Evolutionary conservation across 2,797 vertebrate genomes (phyloP).

Genomic region (Heteromormyrus szaboi): DNA sequence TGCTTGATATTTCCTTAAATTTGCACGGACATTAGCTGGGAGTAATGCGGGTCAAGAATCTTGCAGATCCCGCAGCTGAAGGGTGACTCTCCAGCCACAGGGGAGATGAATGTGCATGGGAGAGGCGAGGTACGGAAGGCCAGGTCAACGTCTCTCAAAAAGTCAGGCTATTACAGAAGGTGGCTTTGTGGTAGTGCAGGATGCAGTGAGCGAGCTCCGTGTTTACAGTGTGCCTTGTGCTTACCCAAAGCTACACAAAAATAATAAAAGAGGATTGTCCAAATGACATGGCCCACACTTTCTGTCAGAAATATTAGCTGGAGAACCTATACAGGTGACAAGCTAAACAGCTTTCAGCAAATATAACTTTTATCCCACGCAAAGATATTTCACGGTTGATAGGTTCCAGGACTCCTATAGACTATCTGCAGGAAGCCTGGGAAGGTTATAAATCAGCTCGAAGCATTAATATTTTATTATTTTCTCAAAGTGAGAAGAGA

Average conservation of each 20-base stretch:
- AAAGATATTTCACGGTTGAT: background rate
- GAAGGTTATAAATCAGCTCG: background rate
- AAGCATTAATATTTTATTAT: conserved; percentile 1
- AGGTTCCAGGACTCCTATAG: conserved; percentile 1
- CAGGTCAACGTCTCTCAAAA: background rate
- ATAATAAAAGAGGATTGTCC: background rate
- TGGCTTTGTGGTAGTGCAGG: background rate
- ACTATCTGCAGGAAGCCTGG: background rate
- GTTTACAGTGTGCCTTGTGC: background rate
- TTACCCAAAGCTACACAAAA: background rate
- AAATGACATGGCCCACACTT: background rate
- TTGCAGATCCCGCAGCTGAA: background rate
- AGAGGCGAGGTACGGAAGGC: background rate
- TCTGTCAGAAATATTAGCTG: conserved; percentile 1
- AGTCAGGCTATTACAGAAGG: background rate
- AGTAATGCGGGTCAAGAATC: background rate
- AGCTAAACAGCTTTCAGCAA: background rate
- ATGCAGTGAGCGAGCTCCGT: background rate
- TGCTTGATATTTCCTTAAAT: background rate
- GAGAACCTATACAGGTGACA: background rate
- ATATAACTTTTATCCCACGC: background rate
- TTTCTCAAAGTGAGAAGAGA: background rate
- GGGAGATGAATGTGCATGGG: background rate
- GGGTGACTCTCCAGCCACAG: background rate
- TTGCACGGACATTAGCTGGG: background rate